These are phyloP conservation scores for Nettapus auritus DNA, from an alignment of 2,113 vertebrate species.

Conservation along the genomic window DNA sequence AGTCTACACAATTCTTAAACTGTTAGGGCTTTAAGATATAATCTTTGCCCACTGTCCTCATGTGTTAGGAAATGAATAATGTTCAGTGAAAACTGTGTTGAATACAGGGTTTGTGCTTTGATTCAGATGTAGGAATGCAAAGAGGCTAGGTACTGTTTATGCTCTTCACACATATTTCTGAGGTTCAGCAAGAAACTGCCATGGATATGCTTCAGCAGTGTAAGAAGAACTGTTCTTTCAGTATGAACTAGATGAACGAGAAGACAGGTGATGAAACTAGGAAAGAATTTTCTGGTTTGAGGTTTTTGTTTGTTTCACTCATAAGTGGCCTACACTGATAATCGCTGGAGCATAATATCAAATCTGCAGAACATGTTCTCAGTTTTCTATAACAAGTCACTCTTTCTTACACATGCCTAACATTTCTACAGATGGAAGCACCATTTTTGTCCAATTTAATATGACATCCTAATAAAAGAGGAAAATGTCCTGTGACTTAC, in stretches of 20 bases:
- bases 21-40: background rate
- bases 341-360: background rate
- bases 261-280: background rate
- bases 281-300: background rate
- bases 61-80: background rate
- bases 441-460: background rate
- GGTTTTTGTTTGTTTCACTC: background rate
- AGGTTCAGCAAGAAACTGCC: background rate
- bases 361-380: background rate
- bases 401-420: background rate
- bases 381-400: background rate
- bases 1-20: background rate
- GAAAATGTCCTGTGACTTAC: background rate
- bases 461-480: background rate
- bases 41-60: background rate
- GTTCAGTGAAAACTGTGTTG: background rate
- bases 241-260: background rate
- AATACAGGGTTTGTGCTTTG: background rate
- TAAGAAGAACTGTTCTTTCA: background rate
- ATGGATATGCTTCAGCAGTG: background rate
- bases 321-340: background rate
- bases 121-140: background rate
- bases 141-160: rapidly evolving
- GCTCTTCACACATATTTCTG: background rate
- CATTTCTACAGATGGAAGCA: background rate